Evolutionary conservation across 2,113 vertebrate genomes (phyloP).

Genomic region (Otocyon megalotis): DNA sequence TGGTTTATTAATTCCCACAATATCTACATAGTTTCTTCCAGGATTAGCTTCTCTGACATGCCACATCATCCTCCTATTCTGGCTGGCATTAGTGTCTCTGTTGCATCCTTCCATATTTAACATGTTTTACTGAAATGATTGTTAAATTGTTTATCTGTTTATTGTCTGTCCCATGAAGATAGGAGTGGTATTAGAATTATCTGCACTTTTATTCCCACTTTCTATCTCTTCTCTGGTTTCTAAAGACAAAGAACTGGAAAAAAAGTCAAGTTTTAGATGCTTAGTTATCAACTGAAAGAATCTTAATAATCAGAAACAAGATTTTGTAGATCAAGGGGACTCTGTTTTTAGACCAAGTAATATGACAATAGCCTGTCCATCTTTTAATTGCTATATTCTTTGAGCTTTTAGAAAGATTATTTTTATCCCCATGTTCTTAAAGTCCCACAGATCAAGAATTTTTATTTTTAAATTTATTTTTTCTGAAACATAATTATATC

Average conservation of each 20-base stretch:
- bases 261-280: not conserved
- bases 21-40: conserved; percentile 1
- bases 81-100: not conserved
- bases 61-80: not conserved
- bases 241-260: conserved; percentile 23
- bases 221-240: not conserved
- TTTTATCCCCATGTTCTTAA: conserved; percentile 39
- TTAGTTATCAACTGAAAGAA: not conserved
- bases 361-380: not conserved
- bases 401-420: not conserved
- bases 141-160: not conserved
- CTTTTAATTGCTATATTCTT: conserved; percentile 17
- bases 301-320: conserved; percentile 13
- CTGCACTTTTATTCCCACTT: conserved; percentile 6
- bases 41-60: conserved; percentile 26
- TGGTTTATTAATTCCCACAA: not conserved
- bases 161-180: not conserved
- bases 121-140: not conserved
- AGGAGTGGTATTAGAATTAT: not conserved
- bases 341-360: conserved; percentile 40
- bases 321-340: not conserved
- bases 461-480: conserved; percentile 38
- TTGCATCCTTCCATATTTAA: not conserved
- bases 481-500: conserved; percentile 42
- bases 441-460: not conserved